phyloP scores from a whole-genome alignment of 2,888 invertebrate species.

The Brachypterus glaber region DNA sequence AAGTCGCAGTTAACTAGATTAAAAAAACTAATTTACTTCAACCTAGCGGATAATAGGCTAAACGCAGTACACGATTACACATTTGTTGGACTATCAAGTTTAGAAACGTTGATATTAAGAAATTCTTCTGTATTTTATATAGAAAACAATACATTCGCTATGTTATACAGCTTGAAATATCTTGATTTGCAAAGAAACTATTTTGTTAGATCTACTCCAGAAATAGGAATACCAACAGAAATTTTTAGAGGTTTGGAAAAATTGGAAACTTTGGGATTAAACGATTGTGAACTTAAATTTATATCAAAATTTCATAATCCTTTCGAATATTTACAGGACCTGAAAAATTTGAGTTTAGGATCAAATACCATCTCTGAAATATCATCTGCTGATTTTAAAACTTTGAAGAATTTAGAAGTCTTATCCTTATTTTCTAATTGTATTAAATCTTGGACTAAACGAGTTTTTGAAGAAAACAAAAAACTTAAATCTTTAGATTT shows the following conservation, averaged over 20 bases:
- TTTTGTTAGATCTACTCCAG: slow-evolving; percentile 31
- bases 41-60: slow-evolving; percentile 47
- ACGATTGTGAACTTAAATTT: slow-evolving; percentile 44
- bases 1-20: slow-evolving; percentile 44
- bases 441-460: slow-evolving; percentile 46
- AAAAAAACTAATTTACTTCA: slow-evolving; percentile 42
- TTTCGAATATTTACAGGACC: slow-evolving; percentile 43
- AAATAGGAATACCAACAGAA: slow-evolving; percentile 25
- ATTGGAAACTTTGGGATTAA: slow-evolving; percentile 43
- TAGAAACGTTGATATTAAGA: slow-evolving; percentile 45
- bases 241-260: slow-evolving; percentile 45
- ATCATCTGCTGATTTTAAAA: slow-evolving; percentile 39
- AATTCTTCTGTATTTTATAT: slow-evolving; percentile 46
- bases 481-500: slow-evolving; percentile 39
- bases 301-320: slow-evolving; percentile 42
- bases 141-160: slow-evolving; percentile 42
- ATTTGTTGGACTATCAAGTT: slow-evolving; percentile 44
- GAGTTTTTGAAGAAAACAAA: slow-evolving; percentile 43
- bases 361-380: slow-evolving; percentile 44
- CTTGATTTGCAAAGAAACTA: slow-evolving; percentile 49
- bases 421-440: slow-evolving; percentile 47
- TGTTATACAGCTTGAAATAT: slow-evolving; percentile 40
- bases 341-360: slow-evolving; percentile 44
- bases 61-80: slow-evolving; percentile 44
- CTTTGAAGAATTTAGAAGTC: slow-evolving; percentile 40